Conservation (phyloP, 2,797 vertebrate genomes). For the Aselliscus stoliczkanus region DNA sequence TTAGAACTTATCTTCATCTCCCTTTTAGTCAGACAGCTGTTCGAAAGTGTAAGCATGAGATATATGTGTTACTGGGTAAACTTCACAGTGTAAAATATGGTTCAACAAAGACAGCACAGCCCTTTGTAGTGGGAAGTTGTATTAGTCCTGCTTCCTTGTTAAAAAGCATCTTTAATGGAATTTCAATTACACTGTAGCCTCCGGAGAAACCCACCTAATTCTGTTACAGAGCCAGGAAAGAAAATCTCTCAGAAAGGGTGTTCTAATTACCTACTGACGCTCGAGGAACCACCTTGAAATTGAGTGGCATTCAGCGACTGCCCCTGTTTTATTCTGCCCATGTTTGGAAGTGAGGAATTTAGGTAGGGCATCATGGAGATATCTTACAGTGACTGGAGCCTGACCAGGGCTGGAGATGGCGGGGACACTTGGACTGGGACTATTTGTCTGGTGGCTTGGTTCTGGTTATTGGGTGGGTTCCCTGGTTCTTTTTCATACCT, state of each 20-base stretch:
- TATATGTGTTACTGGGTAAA: background rate
- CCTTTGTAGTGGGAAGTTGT: background rate
- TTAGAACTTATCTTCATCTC: background rate
- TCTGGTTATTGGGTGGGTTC: background rate
- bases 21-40: background rate
- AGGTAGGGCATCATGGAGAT: background rate
- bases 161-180: conserved; percentile 45
- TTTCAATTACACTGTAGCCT: background rate
- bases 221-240: background rate
- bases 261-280: background rate
- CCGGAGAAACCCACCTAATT: background rate
- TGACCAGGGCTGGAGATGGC: background rate
- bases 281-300: background rate
- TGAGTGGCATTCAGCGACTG: background rate
- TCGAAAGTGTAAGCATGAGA: background rate
- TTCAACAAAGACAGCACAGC: background rate
- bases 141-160: background rate
- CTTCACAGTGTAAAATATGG: background rate
- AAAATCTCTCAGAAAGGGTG: background rate
- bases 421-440: too few species aligned
- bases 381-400: background rate
- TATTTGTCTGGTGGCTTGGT: background rate
- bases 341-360: background rate
- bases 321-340: background rate
- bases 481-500: background rate